These are phyloP conservation scores for Centruroides vittatus DNA, from an alignment of 1,140 invertebrate genomes.

Conservation along the genomic window DNA sequence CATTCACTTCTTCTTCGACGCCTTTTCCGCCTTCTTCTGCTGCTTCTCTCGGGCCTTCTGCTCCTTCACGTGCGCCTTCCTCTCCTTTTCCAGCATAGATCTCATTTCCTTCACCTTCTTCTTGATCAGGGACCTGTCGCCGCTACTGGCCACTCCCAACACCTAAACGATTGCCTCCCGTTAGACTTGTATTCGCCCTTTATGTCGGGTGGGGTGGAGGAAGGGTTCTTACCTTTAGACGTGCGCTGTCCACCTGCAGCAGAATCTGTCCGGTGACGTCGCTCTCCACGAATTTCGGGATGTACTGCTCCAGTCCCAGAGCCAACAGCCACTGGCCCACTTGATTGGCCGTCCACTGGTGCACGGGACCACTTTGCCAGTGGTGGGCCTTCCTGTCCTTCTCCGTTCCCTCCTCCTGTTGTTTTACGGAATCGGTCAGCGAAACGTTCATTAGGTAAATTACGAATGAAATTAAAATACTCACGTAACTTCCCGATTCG, in stretches of 20 bases:
- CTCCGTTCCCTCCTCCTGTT: constrained; percentile 11
- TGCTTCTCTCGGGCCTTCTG: constrained; percentile 58
- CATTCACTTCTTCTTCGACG: constrained; percentile 41
- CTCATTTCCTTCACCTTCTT: constrained; percentile 76
- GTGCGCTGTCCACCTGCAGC: constrained; percentile 64
- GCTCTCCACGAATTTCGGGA: constrained; percentile 64
- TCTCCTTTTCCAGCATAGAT: constrained; percentile 52
- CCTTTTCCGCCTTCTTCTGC: constrained; percentile 63
- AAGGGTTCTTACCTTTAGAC: constrained; percentile 48
- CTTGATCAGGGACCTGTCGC: constrained; percentile 61
- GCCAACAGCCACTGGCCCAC: constrained; percentile 74
- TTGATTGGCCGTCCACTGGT: constrained; percentile 76
- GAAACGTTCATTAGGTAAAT: not conserved
- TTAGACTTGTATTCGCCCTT: not conserved
- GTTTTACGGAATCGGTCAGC: not conserved
- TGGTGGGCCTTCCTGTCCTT: constrained; percentile 11
- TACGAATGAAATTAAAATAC: not conserved
- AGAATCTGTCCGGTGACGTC: constrained; percentile 68
- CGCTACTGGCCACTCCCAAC: constrained; percentile 59
- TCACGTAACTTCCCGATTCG: not conserved
- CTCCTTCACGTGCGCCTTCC: constrained; percentile 53
- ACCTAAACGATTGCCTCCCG: constrained; percentile 22
- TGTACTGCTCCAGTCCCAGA: constrained; percentile 66
- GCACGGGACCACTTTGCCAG: constrained; percentile 52
- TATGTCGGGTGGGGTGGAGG: not conserved